These are phyloP conservation scores for Stenopsyche tienmushanensis DNA, from an alignment of 1,140 invertebrate genomes.

Conservation along the genomic window DNA sequence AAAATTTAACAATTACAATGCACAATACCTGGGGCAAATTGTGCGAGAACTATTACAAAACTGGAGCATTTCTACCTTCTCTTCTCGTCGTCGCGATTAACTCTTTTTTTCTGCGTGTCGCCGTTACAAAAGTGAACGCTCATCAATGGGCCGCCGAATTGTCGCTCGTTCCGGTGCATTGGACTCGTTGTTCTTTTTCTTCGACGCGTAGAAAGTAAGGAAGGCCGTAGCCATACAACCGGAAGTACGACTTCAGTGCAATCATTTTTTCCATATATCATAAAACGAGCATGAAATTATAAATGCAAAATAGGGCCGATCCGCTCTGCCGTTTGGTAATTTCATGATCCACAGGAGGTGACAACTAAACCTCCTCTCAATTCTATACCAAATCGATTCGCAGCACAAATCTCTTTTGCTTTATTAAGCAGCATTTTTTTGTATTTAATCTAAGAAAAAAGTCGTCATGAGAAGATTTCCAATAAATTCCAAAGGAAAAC, in stretches of 20 bases:
- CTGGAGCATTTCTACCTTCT: no score
- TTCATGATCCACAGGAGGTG: no score
- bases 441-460: no score
- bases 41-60: no score
- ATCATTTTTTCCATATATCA: background rate
- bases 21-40: no score
- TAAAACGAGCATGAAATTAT: background rate
- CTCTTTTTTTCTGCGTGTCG: background rate
- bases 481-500: no score
- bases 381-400: no score
- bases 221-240: background rate
- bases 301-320: background rate
- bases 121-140: conserved; percentile 4
- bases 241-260: background rate
- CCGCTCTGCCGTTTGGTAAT: no score
- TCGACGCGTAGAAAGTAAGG: background rate
- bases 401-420: no score
- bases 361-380: no score
- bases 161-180: background rate
- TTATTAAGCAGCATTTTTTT: no score
- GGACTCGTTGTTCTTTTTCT: background rate
- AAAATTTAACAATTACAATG: background rate
- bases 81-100: background rate
- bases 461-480: no score
- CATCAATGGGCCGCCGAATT: background rate